These are phyloP conservation scores for Spondyliosoma cantharus DNA, from an alignment of 2,797 vertebrate genomes.

Conservation along the genomic window DNA sequence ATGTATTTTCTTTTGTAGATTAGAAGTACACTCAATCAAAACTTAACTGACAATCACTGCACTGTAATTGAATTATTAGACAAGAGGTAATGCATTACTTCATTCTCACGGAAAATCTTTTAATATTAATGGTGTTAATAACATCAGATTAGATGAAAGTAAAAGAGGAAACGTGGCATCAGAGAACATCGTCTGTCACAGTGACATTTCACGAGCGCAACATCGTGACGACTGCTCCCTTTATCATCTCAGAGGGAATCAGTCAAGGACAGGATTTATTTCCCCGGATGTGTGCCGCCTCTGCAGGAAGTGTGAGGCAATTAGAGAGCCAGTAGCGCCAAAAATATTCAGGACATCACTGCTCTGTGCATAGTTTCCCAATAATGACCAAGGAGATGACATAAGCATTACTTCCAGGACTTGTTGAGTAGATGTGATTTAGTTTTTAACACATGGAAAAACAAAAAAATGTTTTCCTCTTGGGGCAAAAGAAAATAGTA, in stretches of 20 bases:
- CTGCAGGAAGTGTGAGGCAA: conserved; percentile 24
- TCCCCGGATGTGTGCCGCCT: not conserved
- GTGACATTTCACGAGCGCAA: conserved; percentile 13
- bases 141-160: not conserved
- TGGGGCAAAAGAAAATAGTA: too few species aligned
- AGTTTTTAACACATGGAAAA: not conserved
- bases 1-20: not conserved
- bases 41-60: not conserved
- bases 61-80: not conserved
- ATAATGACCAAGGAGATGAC: not conserved
- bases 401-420: not conserved
- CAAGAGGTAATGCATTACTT: not conserved
- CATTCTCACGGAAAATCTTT: not conserved
- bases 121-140: not conserved
- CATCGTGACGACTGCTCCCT: not conserved
- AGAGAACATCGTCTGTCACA: not conserved
- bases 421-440: conserved; percentile 6
- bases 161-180: conserved; percentile 1
- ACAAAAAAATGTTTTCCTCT: too few species aligned
- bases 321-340: conserved; percentile 19
- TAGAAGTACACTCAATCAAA: not conserved
- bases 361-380: conserved; percentile 2
- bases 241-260: conserved; percentile 11
- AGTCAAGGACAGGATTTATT: conserved; percentile 5
- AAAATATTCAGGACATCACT: conserved; percentile 13